Evolutionary conservation across 1,140 invertebrate species (phyloP), one percentile per base, ranked within the genome.

Genomic region (Asobara japonica): DNA sequence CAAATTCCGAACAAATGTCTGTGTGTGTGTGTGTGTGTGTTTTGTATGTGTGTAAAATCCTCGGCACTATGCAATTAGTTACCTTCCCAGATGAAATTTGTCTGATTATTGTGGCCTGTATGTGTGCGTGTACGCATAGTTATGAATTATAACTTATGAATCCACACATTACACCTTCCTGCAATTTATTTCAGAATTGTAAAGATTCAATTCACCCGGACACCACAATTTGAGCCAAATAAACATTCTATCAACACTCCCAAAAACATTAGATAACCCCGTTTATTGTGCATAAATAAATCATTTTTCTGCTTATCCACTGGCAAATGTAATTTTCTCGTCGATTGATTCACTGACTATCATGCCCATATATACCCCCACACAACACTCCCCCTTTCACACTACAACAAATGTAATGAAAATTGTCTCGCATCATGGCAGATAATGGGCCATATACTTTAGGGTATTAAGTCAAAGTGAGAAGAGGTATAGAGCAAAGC

Each of bases 391-490:
- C 20, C 56, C 29, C 11, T 10, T 62, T 27, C 3, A 13, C n/a
- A 62, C 27, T 60, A 31, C 27, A 62, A 31, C 27, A 7, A 30
- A n/a, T 16, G 60, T n/a, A 62, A 31, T 30, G 60, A 16, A 62
- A 62, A 62, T 62, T 11, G 60, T 62, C 27, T 62, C 60, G 60
- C 27, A 62, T 62, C 60, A 62, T 62, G 60, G 11, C 13, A 31
- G 60, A 62, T 62, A 62, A 62, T 62, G 60, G 60, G 41, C 11
- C 29, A 62, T 62, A 62, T 62, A 62, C 60, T 62, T 62, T 16
- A 62, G 60, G 60, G 60, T 7, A 30, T 62, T 62, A 20, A 62
- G 60, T 62, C 27, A 62, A 62, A 30, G 60, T 62, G 29, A 29
- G 27, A 30, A 29, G 60, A 30, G 60, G 41, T 45, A 45, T 45